Evolutionary conservation across 2,888 invertebrate species (phyloP), one percentile per base, ranked within the genome.

Genomic region (Phorcus lineatus): DNA sequence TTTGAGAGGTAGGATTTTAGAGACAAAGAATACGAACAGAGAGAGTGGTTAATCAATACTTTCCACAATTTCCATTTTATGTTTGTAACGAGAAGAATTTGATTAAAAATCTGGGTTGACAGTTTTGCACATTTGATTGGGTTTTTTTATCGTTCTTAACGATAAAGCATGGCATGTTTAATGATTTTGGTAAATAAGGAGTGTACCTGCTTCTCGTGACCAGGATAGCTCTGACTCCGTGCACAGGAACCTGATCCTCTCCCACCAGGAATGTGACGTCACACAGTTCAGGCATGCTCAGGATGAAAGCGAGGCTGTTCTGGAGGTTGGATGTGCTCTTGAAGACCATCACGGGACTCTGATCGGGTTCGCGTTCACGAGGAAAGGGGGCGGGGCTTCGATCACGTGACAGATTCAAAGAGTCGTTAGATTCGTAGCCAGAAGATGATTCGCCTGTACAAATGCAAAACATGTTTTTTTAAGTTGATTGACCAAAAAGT

Each of bases 181-280:
- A n/a, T n/a, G n/a, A n/a, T n/a, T n/a, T n/a, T n/a, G n/a, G n/a
- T n/a, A n/a, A n/a, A n/a, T n/a, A n/a, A n/a, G n/a, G n/a, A n/a
- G n/a, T 31, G 24, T 6, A 76, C 76, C 76, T 55, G 76, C 76
- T 76, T 9, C 76, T 19, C 7, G 76, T 76, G 6, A 55, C 76
- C 24, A 76, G 76, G 31, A 76, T 76, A 19, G 76, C 76, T 31
- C 55, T 76, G 55, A 76, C 76, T 40, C 55, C 76, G 36, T 70
- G 70, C 28, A 70, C 70, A 17, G 70, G 70, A 19, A 40, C 70
- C 36, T 31, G 9, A 31, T 55, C 36, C 31, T 28, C 9, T 17
- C 76, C 76, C 17, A 76, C 76, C 17, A 76, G 55, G 31, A 76
- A 76, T 1, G 53, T 76, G 36, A 76, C 55, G 31, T 76, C 54